A percentile compares a stretch with the other conserved stretches of the same genome.
These are phyloP conservation scores for Anolis sagrei DNA, from an alignment of 2,113 vertebrate genomes.

Conservation along the genomic window DNA sequence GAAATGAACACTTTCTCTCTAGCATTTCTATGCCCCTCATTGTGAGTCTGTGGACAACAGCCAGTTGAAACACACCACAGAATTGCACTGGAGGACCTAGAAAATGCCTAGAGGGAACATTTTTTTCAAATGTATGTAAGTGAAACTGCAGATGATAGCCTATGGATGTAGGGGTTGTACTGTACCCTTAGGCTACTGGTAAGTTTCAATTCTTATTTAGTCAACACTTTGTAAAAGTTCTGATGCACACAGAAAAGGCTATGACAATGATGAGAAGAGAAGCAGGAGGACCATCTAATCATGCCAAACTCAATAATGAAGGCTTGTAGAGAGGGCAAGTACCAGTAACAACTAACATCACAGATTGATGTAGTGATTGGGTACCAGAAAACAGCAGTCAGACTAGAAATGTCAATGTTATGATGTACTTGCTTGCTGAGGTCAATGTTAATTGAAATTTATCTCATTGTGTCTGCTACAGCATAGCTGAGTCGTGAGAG, in stretches of 20 bases:
- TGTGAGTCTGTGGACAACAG: too few relatives aligned
- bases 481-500: neutral
- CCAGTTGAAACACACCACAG: too few relatives aligned
- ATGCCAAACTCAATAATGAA: neutral
- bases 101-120: too few relatives aligned
- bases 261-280: neutral
- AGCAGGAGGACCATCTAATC: neutral
- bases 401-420: neutral
- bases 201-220: too few relatives aligned
- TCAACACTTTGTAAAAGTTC: neutral
- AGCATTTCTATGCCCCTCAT: too few relatives aligned
- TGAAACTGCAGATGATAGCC: too few relatives aligned
- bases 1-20: too few relatives aligned
- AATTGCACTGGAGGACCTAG: too few relatives aligned
- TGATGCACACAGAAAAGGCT: neutral
- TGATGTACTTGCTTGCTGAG: neutral
- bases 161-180: too few relatives aligned
- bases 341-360: neutral
- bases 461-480: neutral
- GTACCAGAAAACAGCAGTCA: neutral
- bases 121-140: too few relatives aligned
- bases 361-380: neutral
- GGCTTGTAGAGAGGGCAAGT: neutral
- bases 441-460: slow-evolving; percentile 15
- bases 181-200: too few relatives aligned